A percentile compares a stretch with the other conserved stretches of the same genome.
These are phyloP conservation scores for Notamacropus eugenii DNA, from an alignment of 2,797 vertebrate species.

Conservation along the genomic window DNA sequence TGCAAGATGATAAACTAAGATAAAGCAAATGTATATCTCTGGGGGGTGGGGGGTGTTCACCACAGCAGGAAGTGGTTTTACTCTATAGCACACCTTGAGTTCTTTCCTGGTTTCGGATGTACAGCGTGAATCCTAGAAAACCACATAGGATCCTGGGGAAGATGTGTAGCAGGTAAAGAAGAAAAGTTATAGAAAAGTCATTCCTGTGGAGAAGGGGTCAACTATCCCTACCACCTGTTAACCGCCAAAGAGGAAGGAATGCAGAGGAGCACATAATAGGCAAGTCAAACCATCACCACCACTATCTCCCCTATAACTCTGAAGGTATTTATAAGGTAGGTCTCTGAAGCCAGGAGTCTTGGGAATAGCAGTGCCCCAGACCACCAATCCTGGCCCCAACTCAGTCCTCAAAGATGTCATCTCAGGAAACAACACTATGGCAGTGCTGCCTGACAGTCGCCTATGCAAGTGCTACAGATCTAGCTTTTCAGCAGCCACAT, in stretches of 20 bases:
- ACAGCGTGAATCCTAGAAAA: neutral
- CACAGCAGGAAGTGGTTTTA: neutral
- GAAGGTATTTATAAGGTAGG: neutral
- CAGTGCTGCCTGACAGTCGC: neutral
- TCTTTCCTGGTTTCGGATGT: neutral
- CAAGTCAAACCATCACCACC: neutral
- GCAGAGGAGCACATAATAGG: neutral
- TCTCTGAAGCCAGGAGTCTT: neutral
- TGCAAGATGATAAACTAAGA: neutral
- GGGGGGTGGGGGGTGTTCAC: accelerated
- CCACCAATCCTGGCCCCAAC: neutral
- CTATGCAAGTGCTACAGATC: neutral
- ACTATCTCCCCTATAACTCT: neutral
- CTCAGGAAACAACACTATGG: neutral
- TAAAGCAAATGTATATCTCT: neutral
- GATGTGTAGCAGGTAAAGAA: neutral
- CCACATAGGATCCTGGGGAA: neutral
- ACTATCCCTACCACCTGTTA: neutral
- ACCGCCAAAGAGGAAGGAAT: neutral
- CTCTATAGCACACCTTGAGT: neutral
- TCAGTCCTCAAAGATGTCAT: neutral
- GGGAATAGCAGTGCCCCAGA: neutral
- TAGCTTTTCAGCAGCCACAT: neutral
- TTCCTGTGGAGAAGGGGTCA: neutral
- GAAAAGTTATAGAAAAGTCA: neutral